Evolutionary conservation across 2,888 invertebrate genomes (phyloP).

Genomic region (Himalopsyche anomala): DNA sequence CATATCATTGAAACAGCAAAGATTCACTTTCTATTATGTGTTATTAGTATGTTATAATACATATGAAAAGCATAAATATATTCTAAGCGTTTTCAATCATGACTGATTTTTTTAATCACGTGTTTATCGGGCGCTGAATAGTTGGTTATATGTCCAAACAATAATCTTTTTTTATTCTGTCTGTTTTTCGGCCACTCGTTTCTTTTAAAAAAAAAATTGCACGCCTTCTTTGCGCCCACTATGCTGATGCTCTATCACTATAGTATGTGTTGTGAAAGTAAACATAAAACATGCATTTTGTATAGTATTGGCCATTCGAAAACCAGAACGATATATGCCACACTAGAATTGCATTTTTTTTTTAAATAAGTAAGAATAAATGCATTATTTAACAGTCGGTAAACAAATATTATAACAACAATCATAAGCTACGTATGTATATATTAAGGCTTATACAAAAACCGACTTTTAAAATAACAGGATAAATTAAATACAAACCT

Average conservation of each 20-base stretch:
- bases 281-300: background rate
- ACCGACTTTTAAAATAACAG: too few relatives aligned
- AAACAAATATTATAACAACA: too few relatives aligned
- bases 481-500: too few relatives aligned
- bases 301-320: background rate
- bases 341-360: too few relatives aligned
- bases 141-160: background rate
- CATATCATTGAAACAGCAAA: too few relatives aligned
- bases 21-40: too few relatives aligned
- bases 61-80: background rate
- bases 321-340: too few relatives aligned
- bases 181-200: background rate
- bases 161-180: background rate
- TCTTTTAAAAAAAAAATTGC: background rate
- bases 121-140: background rate
- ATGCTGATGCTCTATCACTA: background rate
- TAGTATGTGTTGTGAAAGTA: background rate
- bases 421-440: too few relatives aligned
- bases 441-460: too few relatives aligned
- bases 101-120: background rate
- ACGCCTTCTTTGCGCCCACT: background rate
- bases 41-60: too few relatives aligned
- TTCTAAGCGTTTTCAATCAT: background rate
- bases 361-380: too few relatives aligned
- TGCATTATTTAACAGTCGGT: too few relatives aligned